Evolutionary conservation across 1,140 invertebrate species (phyloP).

Genomic region (Agrypnia vestita): DNA sequence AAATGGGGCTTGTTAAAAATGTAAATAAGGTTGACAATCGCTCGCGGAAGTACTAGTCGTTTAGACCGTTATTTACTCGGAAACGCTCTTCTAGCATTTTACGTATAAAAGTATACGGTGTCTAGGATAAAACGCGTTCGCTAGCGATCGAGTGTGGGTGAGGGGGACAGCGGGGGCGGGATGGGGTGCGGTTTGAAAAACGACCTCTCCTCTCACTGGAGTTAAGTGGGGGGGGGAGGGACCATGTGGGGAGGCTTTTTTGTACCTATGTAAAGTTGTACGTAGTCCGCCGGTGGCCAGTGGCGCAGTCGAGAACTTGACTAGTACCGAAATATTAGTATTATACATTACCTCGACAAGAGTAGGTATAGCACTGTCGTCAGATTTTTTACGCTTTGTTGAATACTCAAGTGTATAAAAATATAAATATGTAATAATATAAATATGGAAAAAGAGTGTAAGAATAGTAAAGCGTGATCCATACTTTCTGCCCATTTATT

Average conservation of each 20-base stretch:
- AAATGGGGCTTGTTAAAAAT: not conserved
- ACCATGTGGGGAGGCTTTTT: constrained; percentile 51
- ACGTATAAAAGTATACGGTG: constrained; percentile 59
- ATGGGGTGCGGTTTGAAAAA: constrained; percentile 60
- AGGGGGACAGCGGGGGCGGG: constrained; percentile 37
- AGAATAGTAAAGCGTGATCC: too few relatives aligned
- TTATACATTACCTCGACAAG: too few relatives aligned
- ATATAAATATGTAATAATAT: too few relatives aligned
- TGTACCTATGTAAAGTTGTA: constrained; percentile 61
- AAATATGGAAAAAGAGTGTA: too few relatives aligned
- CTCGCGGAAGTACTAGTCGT: not conserved
- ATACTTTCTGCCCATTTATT: too few relatives aligned
- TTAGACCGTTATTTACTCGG: constrained; percentile 26
- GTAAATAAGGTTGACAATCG: constrained; percentile 5
- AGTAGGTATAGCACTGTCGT: too few relatives aligned
- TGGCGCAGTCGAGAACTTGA: constrained; percentile 35
- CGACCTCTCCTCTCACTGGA: constrained; percentile 53
- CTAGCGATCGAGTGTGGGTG: constrained; percentile 43
- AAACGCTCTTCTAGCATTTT: constrained; percentile 36
- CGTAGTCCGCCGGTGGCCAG: constrained; percentile 51
- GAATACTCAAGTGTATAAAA: too few relatives aligned
- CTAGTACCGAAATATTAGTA: too few relatives aligned
- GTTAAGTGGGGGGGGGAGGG: constrained; percentile 36
- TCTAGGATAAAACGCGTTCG: constrained; percentile 58
- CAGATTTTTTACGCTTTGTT: too few relatives aligned